phyloP scores from a whole-genome alignment of 2,888 invertebrate species.

The Spialia ferax region DNA sequence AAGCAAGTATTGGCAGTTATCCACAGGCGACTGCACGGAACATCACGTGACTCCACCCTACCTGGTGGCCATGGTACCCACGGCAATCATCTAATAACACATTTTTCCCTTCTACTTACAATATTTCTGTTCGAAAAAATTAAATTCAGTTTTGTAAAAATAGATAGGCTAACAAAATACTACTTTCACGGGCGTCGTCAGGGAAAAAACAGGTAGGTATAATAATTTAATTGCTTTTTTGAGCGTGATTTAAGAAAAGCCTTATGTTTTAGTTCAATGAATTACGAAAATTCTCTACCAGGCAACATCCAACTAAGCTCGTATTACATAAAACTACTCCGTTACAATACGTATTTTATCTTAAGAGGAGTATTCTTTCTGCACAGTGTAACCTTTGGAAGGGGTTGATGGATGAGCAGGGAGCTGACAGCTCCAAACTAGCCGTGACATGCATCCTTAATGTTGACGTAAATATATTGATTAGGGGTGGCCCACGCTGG shows the following conservation, averaged over 20 bases:
- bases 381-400: conserved; percentile 6
- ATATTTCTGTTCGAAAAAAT: conserved; percentile 19
- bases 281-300: not conserved
- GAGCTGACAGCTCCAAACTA: conserved; percentile 63
- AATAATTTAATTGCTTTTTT: too few relatives aligned
- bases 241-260: too few relatives aligned
- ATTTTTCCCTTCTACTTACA: conserved; percentile 12
- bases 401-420: conserved; percentile 74
- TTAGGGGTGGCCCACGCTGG: not conserved
- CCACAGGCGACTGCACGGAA: conserved; percentile 67
- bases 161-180: too few relatives aligned
- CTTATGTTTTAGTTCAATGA: too few relatives aligned
- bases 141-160: conserved; percentile 12
- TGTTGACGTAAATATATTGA: conserved; percentile 45
- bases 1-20: conserved; percentile 63
- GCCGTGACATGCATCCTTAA: conserved; percentile 69
- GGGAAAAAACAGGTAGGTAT: too few relatives aligned
- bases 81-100: conserved; percentile 37
- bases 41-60: conserved; percentile 66
- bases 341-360: conserved; percentile 8
- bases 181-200: too few relatives aligned
- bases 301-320: not conserved
- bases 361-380: conserved; percentile 19
- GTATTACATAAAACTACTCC: not conserved
- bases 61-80: conserved; percentile 38